Conservation (phyloP, 2,797 vertebrate genomes). For the Hippopotamyrus pictus region DNA sequence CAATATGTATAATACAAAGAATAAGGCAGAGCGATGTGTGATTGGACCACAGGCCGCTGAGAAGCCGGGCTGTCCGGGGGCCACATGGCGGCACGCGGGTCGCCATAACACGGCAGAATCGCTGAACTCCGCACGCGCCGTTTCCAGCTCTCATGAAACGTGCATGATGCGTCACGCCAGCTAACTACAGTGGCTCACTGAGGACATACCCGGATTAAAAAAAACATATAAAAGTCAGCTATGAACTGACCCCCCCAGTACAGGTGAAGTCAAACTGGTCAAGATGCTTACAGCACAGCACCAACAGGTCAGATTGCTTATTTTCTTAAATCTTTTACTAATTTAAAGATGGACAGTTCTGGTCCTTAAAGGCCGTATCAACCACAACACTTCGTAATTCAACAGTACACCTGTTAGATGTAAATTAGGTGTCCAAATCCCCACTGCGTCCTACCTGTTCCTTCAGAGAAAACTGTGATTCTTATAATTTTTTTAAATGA, state of each 20-base stretch:
- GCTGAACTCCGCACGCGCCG: conserved; percentile 12
- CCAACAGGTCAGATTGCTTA: neutral
- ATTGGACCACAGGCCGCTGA: conserved; percentile 8
- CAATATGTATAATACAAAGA: conserved; percentile 74
- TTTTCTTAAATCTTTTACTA: neutral
- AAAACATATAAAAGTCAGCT: conserved; percentile 44
- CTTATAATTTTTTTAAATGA: neutral
- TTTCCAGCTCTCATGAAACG: neutral
- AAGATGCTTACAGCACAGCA: neutral
- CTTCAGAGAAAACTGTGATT: neutral
- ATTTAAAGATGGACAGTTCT: neutral
- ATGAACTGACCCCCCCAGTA: neutral
- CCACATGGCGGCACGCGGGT: conserved; percentile 43
- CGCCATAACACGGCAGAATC: conserved; percentile 24
- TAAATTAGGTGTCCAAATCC: neutral
- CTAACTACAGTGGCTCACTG: conserved; percentile 43
- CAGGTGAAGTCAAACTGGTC: neutral
- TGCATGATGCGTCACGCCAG: conserved; percentile 22
- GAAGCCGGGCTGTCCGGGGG: neutral
- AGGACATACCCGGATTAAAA: conserved; percentile 41
- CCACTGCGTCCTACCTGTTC: neutral
- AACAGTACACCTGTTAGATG: neutral
- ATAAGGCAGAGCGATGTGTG: conserved; percentile 63
- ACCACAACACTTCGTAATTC: neutral
- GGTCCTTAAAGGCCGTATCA: neutral